Evolutionary conservation across 2,888 invertebrate species (phyloP), one percentile per base, ranked within the genome.

Genomic region (Mellilla xanthometata): DNA sequence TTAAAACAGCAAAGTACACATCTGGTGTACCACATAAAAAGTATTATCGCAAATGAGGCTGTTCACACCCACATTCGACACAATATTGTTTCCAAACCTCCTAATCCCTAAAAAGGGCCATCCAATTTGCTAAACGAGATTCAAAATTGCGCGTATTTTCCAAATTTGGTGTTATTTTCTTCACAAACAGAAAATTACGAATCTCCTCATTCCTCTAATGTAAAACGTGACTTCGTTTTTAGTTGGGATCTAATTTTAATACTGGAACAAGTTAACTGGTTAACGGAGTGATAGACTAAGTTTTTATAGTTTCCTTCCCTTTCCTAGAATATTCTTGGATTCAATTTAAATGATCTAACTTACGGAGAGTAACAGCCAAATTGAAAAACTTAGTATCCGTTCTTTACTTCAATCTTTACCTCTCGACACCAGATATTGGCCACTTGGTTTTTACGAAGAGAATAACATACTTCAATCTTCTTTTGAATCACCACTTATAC

Each of bases 171-270:
- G 15, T 19, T 19, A 19, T 19, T 19, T 19, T 19, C 15, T 19
- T 5, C 15, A 19, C 7, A 51, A 44, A 39, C 15, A 32, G 40
- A 47, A 40, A 46, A 49, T 56, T 45, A 50, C 43, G 40, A 49
- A 56, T 56, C 49, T 51, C 47, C 58, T 64, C 58, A 69, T 64
- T 66, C 62, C 47, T 32, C 54, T 69, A 68, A 74, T 73, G 65
- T 69, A 65, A 62, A 65, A 73, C 74, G 74, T 75, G 74, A 73
- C 72, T 65, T 60, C 52, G 53, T 60, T 65, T 58, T 57, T 62
- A 64, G 64, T 65, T 56, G 12, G 22, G 39, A 65, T 61, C 56
- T 70, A 58, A 69, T 68, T 70, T 65, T 39, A 52, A 39, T 48
- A 44, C 22, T 44, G 43, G 49, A 41, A 39, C 32, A 34, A 46